phyloP scores from a whole-genome alignment of 2,113 vertebrate genomes.

The Nansenia antarctica region DNA sequence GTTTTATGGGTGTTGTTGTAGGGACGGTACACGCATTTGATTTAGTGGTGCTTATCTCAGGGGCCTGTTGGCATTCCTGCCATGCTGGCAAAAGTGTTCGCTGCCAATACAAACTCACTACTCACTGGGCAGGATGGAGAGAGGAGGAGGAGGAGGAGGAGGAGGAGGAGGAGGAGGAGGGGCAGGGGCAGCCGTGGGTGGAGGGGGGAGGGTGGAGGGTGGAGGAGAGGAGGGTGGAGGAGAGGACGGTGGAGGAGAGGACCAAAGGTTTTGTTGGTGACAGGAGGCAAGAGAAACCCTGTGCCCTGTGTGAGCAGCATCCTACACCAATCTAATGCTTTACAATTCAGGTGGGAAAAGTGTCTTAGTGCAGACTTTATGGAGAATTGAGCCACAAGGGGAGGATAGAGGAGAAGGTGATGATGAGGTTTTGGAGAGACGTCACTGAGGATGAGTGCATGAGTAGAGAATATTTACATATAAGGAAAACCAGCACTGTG shows the following conservation, averaged over 20 bases:
- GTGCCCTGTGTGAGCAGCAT: too few relatives aligned
- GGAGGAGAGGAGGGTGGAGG: constrained; percentile 15
- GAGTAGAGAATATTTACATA: too few relatives aligned
- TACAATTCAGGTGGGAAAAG: too few relatives aligned
- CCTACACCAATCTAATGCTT: too few relatives aligned
- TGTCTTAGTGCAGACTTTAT: too few relatives aligned
- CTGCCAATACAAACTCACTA: constrained; percentile 43
- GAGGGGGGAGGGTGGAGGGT: constrained; percentile 12
- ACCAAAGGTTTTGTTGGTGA: not conserved
- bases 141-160: not conserved
- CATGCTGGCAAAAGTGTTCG: not conserved
- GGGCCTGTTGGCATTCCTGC: constrained; percentile 27
- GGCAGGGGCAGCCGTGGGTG: not conserved
- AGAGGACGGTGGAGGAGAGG: not conserved
- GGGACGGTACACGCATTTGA: constrained; percentile 17
- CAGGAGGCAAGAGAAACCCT: too few relatives aligned
- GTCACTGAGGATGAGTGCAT: too few relatives aligned
- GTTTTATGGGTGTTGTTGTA: constrained; percentile 6
- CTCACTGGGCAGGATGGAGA: not conserved
- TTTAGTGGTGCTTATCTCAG: constrained; percentile 35
- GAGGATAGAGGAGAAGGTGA: too few relatives aligned
- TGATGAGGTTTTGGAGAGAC: not conserved
- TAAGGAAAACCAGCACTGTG: too few relatives aligned
- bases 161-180: not conserved
- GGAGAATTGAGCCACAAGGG: too few relatives aligned